Evolutionary conservation across 2,113 vertebrate genomes (phyloP), one percentile per base, ranked within the genome.

Genomic region (Lepus timidus): DNA sequence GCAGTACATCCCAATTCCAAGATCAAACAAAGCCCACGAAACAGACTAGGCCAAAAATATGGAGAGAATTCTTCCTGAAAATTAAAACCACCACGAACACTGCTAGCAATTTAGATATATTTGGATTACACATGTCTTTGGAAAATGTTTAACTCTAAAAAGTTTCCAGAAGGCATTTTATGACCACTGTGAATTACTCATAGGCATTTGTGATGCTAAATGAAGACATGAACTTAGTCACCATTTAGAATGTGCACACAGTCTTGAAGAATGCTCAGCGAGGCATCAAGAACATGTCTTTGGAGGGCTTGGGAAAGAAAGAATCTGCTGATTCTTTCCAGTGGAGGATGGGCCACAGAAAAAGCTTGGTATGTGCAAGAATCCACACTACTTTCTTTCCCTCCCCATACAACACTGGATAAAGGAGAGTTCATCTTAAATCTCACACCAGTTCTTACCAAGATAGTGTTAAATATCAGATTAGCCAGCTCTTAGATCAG

Each of bases 1-100:
- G 73, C 81, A 64, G 58, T 31, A 9, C 14, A 17, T 31, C 90
- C 84, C 90, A 81, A 75, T 62, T 86, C 81, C 51, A 95, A 90
- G 87, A 90, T 90, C 95, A 95, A 86, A 95, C 68, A 76, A 78
- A 85, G 73, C 62, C 92, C n/a, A 62, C 4, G 39, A 88, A 86
- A 88, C 0, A 4, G 49, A 90, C 68, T 16, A 74, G 70, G 74
- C 68, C 76, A 96, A 90, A 88, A 91, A 91, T 90, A 88, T 19
- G 58, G 85, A 90, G 81, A 91, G 25, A 16, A 83, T 95, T 96
- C 90, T 90, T 81, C 62, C 93, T 36, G 68, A 87, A 96, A 95
- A 96, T 96, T 85, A 68, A 95, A 97, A 92, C 90, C 93, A 82
- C 78, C 61, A 70, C 62, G 87, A 88, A 85, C 61, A 82, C 88